Conservation (phyloP, 2,888 invertebrate species). For the Biston stratarius region DNA sequence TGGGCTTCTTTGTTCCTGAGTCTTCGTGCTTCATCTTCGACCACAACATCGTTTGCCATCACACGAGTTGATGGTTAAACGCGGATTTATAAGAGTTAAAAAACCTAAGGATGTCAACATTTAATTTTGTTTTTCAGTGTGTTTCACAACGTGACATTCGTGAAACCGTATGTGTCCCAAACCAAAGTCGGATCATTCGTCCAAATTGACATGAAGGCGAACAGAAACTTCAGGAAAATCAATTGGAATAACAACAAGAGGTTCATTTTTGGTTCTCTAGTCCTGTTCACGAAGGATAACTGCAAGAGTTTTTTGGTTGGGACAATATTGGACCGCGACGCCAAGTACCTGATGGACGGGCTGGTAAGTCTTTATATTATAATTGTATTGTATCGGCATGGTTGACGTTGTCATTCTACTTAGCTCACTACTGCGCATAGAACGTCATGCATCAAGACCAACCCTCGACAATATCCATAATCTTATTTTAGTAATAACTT, state of each 20-base stretch:
- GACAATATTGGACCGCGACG: slow-evolving; percentile 87
- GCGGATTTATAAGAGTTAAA: no score
- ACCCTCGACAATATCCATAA: no score
- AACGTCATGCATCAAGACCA: no score
- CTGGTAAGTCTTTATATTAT: slow-evolving; percentile 54
- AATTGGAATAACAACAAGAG: slow-evolving; percentile 81
- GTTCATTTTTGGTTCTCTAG: slow-evolving; percentile 89
- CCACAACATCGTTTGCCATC: no score
- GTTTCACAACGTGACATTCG: slow-evolving; percentile 73
- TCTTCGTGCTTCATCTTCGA: no score
- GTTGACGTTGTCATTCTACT: not conserved
- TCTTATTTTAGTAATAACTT: no score
- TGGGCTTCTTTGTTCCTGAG: no score
- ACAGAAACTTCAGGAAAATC: slow-evolving; percentile 64
- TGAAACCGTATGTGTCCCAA: slow-evolving; percentile 64
- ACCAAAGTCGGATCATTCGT: slow-evolving; percentile 69
- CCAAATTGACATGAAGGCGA: slow-evolving; percentile 58
- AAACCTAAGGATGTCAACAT: not conserved
- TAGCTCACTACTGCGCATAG: no score
- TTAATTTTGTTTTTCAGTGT: slow-evolving; percentile 61
- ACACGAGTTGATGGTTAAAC: no score
- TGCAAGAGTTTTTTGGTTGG: slow-evolving; percentile 89
- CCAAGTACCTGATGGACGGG: slow-evolving; percentile 59
- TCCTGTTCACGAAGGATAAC: slow-evolving; percentile 90
- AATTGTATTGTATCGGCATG: not conserved